Evolutionary conservation across 2,797 vertebrate species (phyloP).

Genomic region (Adelosebastes latens): DNA sequence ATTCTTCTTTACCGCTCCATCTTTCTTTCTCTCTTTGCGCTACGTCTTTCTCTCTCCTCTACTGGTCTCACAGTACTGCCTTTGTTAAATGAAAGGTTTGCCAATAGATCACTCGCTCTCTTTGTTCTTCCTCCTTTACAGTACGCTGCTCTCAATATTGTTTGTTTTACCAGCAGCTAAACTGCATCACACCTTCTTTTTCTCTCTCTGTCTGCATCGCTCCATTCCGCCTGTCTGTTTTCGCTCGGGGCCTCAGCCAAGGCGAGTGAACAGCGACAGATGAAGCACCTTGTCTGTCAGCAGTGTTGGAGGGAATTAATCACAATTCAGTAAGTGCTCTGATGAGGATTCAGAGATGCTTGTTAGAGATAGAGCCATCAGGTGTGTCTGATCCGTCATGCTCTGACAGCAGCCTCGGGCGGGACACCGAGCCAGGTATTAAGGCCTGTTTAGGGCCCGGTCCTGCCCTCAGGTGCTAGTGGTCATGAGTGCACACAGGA

Average conservation of each 20-base stretch:
- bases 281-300: slow-evolving; percentile 91
- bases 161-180: slow-evolving; percentile 85
- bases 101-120: slow-evolving; percentile 66
- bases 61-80: slow-evolving; percentile 66
- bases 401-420: slow-evolving; percentile 88
- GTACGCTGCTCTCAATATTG: slow-evolving; percentile 77
- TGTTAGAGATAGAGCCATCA: slow-evolving; percentile 93
- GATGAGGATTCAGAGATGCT: slow-evolving; percentile 95
- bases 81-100: slow-evolving; percentile 85
- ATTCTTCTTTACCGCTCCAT: slow-evolving; percentile 53
- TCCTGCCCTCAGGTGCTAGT: slow-evolving; percentile 64
- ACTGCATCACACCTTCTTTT: slow-evolving; percentile 69
- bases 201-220: slow-evolving; percentile 56
- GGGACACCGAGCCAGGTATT: slow-evolving; percentile 82
- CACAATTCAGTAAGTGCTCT: slow-evolving; percentile 92
- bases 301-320: slow-evolving; percentile 90
- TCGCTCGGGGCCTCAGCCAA: slow-evolving; percentile 82
- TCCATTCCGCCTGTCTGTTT: slow-evolving; percentile 72
- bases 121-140: slow-evolving; percentile 76
- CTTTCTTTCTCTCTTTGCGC: slow-evolving; percentile 34
- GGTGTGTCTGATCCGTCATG: slow-evolving; percentile 90
- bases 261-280: slow-evolving; percentile 81
- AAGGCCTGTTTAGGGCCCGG: slow-evolving; percentile 77
- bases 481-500: slow-evolving; percentile 62
- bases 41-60: slow-evolving; percentile 38